phyloP scores from a whole-genome alignment of 2,113 vertebrate genomes.

The Noctilio leporinus region DNA sequence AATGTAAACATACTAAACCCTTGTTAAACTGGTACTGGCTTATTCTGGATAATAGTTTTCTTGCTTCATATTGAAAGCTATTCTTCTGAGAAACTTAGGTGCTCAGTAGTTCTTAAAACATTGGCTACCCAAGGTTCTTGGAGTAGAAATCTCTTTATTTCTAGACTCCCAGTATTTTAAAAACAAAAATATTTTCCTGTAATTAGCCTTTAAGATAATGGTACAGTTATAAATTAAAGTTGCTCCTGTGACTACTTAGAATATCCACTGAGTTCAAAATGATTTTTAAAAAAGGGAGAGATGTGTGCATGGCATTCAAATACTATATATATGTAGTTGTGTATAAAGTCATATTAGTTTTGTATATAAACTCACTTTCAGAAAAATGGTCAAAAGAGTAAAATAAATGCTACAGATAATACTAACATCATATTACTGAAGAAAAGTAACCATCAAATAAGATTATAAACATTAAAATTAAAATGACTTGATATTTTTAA shows the following conservation, averaged over 20 bases:
- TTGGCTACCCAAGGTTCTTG: not conserved
- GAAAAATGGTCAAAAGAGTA: not conserved
- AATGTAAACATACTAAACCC: not conserved
- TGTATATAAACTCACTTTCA: conserved; percentile 4
- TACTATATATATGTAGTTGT: not conserved
- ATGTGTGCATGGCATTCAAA: not conserved
- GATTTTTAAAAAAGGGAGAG: conserved; percentile 20
- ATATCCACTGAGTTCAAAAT: conserved; percentile 16
- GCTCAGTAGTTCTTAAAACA: not conserved
- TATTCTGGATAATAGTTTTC: not conserved
- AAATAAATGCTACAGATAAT: conserved; percentile 54
- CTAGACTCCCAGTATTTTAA: not conserved
- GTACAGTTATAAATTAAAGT: not conserved
- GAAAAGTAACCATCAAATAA: conserved; percentile 45
- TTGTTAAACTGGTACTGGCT: not conserved
- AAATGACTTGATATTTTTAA: conserved; percentile 33
- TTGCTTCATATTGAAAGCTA: not conserved
- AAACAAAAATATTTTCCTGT: conserved; percentile 12
- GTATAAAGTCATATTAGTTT: not conserved
- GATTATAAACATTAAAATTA: conserved; percentile 37
- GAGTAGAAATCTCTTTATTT: not conserved
- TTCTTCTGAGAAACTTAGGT: not conserved
- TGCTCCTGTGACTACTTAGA: conserved; percentile 29
- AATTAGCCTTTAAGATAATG: not conserved
- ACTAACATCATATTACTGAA: not conserved